Base-by-base conservation (phyloP, 2,888 invertebrate genomes). In the Pristionchus fissidentatus region DNA sequence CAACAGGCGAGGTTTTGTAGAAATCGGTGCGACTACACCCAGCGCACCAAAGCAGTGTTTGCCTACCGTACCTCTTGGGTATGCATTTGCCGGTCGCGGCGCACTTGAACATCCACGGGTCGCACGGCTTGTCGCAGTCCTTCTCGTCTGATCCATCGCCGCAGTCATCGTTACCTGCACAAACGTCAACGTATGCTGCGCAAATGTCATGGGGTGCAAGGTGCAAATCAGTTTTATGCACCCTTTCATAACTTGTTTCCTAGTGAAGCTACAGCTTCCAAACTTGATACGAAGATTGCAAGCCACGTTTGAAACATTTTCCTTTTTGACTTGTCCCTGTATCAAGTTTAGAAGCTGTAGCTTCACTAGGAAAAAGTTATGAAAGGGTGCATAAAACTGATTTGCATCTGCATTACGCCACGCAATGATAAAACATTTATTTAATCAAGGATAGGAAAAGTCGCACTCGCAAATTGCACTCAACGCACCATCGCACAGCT, bases 401-500 rank as follows among this genome's bases (percentile, higher is more conserved):
- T 15, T 49, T 15, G 10, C 19, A 19, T 49, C 13, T 10, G 52
- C 19, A 26, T 10, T 35, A 8, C 19, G 26, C 29, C 52, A 49
- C 49, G 46, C 77, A 77, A 77, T 49, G 29, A 22, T 32, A 77
- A 62, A 82, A 77, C 15, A 10, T 3, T 60, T 19, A 19, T 3
- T 32, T 49, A 2, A 0, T 10, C 3, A 8, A 32, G 19, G 32
- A 49, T 52, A 19, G 46, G 8, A 77, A 49, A 49, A 38, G 41
- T 8, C 70, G n/a, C 22, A n/a, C 15, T 0, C 4, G 15, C 1
- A 5, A 3, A 38, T 38, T 41, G 38, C 66, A 66, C 66, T 22
- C 46, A 5, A 41, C 81, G 78, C 70, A 26, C 97, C 97, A 88
- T 97, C 97, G 91, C 96, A 97, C 85, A 97, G 96, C 0, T 96